Evolutionary conservation across 37 sponge, comb jelly and placozoan genomes (phyloP).

Genomic region (Spongilla lacustris): DNA sequence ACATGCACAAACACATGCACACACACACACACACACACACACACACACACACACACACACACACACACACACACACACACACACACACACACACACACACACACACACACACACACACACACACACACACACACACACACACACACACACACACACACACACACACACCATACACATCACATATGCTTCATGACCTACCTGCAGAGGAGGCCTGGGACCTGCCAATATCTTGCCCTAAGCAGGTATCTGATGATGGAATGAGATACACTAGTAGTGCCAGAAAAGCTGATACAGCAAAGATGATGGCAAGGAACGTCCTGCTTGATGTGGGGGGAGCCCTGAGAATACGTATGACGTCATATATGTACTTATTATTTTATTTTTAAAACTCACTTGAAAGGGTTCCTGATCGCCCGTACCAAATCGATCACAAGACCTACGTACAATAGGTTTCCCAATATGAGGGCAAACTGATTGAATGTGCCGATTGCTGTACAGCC

Average conservation of each 20-base stretch:
- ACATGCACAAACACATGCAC: too few species aligned
- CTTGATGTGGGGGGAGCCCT: neutral
- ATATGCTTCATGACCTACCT: neutral
- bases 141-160: conserved; percentile 1
- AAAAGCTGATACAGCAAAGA: neutral
- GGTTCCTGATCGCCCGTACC: conserved; percentile 74
- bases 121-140: neutral
- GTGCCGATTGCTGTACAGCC: conserved; percentile 53
- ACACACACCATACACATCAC: neutral
- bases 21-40: too few species aligned
- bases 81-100: conserved; percentile 1
- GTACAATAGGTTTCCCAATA: conserved; percentile 74
- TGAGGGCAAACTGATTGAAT: conserved; percentile 60
- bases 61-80: neutral
- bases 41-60: too few species aligned
- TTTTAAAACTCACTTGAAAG: conserved; percentile 69
- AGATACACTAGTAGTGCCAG: neutral
- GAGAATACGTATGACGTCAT: neutral
- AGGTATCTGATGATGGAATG: neutral
- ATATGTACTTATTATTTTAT: neutral
- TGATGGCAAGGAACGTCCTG: neutral
- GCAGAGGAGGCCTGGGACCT: neutral
- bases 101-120: neutral
- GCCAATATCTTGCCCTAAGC: neutral
- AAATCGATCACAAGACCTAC: conserved; percentile 70